Evolutionary conservation across 2,797 vertebrate species (phyloP), one percentile per base, ranked within the genome.

Genomic region (Propithecus deckenii): DNA sequence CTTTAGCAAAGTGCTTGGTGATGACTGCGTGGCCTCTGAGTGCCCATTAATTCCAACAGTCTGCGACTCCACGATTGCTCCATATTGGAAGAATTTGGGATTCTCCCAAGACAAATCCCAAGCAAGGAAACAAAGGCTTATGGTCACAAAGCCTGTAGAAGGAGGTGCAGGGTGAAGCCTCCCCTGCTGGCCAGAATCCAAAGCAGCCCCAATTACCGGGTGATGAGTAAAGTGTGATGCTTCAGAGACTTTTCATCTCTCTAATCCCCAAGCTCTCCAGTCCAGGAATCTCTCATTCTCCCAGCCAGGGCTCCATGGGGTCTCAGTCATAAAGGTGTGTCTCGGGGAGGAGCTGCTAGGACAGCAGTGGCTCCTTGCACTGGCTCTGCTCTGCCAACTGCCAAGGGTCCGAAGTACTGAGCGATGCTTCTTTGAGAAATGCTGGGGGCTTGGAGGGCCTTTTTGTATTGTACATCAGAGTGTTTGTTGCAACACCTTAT

Each of bases 241-340:
- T 74, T 20, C 22, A 10, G 0, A 1, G 71, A 35, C 86, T 95
- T 97, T 93, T 94, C 79, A 95, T 96, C 95, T 92, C 86, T 69
- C 25, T 97, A 84, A 95, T 97, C 67, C 95, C 75, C 80, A 86
- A 91, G 81, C 97, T 93, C 92, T 52, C 72, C 91, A 20, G 63
- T 63, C 89, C 25, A 48, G 79, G 72, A 74, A 79, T 59, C 67
- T 74, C 17, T 38, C 76, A 4, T 85, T 87, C 67, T 95, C 78
- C 55, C 35, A 46, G 94, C 61, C 86, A 38, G 96, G 91, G 95
- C 95, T 97, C 84, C 94, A 97, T 84, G 85, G 87, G 94, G 85
- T 93, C 98, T 88, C 96, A 46, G 94, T 98, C 96, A 97, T 75
- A 57, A 78, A 96, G 97, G 95, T 4, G 92, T 94, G 97, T 86